phyloP scores from a whole-genome alignment of 2,797 vertebrate species.

The Bradypus variegatus region DNA sequence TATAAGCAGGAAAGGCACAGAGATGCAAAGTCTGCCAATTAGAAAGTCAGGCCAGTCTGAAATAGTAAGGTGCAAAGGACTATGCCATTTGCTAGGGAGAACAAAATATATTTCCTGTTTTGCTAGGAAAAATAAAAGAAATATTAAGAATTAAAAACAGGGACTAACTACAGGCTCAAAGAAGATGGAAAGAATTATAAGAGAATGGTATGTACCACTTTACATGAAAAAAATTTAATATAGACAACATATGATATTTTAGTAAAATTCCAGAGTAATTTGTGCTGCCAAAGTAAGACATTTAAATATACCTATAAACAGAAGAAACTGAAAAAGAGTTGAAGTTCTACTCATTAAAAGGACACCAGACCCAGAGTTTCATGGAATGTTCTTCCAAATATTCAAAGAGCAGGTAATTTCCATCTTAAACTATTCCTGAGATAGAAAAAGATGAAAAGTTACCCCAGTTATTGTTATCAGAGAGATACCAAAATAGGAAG shows the following conservation, averaged over 20 bases:
- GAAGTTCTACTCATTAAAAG: too few species aligned
- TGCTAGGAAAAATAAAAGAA: neutral
- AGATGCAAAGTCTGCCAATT: neutral
- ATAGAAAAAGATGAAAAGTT: too few species aligned
- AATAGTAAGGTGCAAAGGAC: neutral
- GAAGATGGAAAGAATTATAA: neutral
- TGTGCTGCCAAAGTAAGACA: too few species aligned
- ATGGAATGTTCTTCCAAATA: too few species aligned
- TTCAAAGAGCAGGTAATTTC: too few species aligned
- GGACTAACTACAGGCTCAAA: neutral
- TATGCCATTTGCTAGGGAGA: neutral
- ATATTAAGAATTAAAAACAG: neutral
- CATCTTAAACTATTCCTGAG: too few species aligned
- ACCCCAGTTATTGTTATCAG: too few species aligned
- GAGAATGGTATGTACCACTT: neutral
- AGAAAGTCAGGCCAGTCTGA: neutral
- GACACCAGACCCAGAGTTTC: too few species aligned
- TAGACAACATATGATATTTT: neutral
- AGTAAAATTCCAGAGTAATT: too few species aligned
- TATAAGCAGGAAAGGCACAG: neutral
- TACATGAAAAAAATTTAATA: neutral
- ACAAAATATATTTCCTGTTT: neutral
- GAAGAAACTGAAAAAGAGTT: too few species aligned
- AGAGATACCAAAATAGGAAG: too few species aligned
- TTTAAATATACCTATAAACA: too few species aligned